Evolutionary conservation across 92 coral and sea anemone genomes (phyloP).

Genomic region (Diadumene lineata): DNA sequence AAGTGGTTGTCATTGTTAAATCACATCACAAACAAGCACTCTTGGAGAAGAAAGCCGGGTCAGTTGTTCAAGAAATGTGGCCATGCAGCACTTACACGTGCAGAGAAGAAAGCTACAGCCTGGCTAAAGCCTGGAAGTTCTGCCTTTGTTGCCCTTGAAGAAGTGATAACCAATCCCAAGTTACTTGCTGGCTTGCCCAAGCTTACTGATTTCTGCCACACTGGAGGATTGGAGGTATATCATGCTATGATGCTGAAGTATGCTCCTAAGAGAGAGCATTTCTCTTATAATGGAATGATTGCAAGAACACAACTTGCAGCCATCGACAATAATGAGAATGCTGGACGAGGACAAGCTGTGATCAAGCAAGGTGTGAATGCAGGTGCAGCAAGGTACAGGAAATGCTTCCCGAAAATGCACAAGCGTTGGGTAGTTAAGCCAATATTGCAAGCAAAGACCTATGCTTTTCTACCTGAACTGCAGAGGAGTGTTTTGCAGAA

Average conservation of each 20-base stretch:
- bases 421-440: conserved; percentile 67
- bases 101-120: conserved; percentile 26
- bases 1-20: conserved; percentile 45
- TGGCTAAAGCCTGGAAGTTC: conserved; percentile 47
- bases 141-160: conserved; percentile 57
- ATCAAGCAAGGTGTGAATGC: conserved; percentile 30
- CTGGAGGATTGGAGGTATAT: conserved; percentile 47
- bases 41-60: conserved; percentile 14
- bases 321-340: conserved; percentile 50
- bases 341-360: conserved; percentile 44
- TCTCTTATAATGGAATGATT: conserved; percentile 39
- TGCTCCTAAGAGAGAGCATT: conserved; percentile 53
- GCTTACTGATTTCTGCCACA: conserved; percentile 51
- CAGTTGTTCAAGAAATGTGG: conserved; percentile 35
- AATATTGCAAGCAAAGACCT: conserved; percentile 46
- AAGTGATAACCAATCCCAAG: conserved; percentile 33
- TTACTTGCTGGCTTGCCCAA: conserved; percentile 41
- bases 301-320: conserved; percentile 59
- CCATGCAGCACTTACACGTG: conserved; percentile 33
- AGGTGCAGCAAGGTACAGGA: conserved; percentile 38
- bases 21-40: conserved; percentile 44
- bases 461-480: conserved; percentile 30
- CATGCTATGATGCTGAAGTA: conserved; percentile 40
- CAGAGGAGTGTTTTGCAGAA: conserved; percentile 22
- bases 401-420: conserved; percentile 45